Conservation (phyloP, 2,888 invertebrate genomes). For the Hirtodrosophila histrioides region DNA sequence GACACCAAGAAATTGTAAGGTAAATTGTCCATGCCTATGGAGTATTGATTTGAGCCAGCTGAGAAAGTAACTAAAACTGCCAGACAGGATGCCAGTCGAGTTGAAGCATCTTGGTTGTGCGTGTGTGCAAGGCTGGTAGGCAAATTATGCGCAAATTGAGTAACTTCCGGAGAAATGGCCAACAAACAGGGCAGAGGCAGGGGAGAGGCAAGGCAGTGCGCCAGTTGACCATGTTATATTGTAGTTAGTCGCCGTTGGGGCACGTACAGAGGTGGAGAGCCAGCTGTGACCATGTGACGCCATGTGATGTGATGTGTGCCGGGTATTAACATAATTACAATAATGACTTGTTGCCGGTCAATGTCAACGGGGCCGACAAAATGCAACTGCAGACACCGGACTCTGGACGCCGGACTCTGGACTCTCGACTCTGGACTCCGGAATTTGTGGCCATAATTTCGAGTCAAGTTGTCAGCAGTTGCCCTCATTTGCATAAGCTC, state of each 20-base stretch:
- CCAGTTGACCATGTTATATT: conserved; percentile 17
- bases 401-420: background rate
- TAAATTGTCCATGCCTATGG: background rate
- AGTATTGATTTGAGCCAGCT: conserved; percentile 4
- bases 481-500: conserved; percentile 44
- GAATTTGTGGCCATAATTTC: conserved; percentile 57
- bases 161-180: conserved; percentile 46
- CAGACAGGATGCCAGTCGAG: too few relatives aligned
- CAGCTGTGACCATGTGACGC: conserved; percentile 1
- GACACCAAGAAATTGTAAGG: too few relatives aligned
- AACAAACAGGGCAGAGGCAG: background rate
- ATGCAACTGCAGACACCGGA: conserved; percentile 21
- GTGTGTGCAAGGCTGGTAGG: conserved; percentile 52
- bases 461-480: conserved; percentile 50
- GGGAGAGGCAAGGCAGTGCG: background rate
- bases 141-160: conserved; percentile 73
- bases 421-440: conserved; percentile 19
- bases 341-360: conserved; percentile 73
- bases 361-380: conserved; percentile 33
- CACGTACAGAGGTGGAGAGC: conserved; percentile 15
- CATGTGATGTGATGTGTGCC: conserved; percentile 17
- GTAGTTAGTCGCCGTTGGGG: conserved; percentile 1
- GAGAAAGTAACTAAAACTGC: too few relatives aligned
- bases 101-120: background rate
- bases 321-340: conserved; percentile 71